Conservation (phyloP, 2,888 invertebrate genomes). For the Apamea crenata region DNA sequence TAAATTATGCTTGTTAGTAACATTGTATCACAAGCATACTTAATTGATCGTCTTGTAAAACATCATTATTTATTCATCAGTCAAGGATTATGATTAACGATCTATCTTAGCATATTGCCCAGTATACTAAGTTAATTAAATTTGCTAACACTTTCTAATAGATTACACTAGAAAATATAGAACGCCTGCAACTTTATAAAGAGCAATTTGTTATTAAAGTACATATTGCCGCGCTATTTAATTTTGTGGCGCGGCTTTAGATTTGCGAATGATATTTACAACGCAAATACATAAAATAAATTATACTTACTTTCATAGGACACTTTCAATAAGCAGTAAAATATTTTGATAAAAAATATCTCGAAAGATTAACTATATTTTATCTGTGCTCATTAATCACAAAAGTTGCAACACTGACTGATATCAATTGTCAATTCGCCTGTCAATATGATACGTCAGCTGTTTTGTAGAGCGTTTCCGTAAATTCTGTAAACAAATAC, state of each 20-base stretch:
- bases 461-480: constrained; percentile 47
- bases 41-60: constrained; percentile 14
- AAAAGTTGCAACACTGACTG: constrained; percentile 53
- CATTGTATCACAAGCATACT: background rate
- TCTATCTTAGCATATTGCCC: constrained; percentile 6
- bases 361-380: background rate
- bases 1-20: constrained; percentile 21
- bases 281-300: too few species aligned
- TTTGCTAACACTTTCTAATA: constrained; percentile 13
- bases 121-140: constrained; percentile 17
- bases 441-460: constrained; percentile 56
- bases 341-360: background rate
- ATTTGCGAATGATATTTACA: background rate
- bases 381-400: constrained; percentile 23
- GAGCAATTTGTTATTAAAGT: constrained; percentile 28
- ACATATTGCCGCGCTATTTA: background rate
- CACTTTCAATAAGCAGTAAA: background rate
- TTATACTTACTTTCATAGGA: background rate
- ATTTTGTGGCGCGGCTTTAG: background rate
- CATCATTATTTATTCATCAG: background rate
- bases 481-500: constrained; percentile 58
- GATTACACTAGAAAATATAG: background rate
- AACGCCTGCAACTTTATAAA: constrained; percentile 43
- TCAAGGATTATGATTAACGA: constrained; percentile 42
- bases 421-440: constrained; percentile 24